A percentile compares a stretch with the other conserved stretches of the same genome.
Evolutionary conservation across 2,888 invertebrate genomes (phyloP).

Genomic region (Luffia ferchaultella): DNA sequence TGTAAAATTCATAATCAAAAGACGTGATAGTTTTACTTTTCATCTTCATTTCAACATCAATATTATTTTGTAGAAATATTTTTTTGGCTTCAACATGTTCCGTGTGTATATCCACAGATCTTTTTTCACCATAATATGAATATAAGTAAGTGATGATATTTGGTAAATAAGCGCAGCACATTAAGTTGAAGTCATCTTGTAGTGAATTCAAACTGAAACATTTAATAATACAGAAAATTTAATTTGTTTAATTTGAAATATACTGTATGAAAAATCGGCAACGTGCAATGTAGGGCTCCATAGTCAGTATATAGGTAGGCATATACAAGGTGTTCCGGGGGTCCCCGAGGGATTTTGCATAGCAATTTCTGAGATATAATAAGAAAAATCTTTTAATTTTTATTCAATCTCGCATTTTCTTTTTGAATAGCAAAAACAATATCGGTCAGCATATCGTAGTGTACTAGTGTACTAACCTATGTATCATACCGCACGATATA

Average conservation of each 20-base stretch:
- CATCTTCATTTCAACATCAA: not conserved
- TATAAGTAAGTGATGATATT: not conserved
- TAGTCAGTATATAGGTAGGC: no score
- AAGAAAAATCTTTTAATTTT: not conserved
- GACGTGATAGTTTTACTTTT: not conserved
- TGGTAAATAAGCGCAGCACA: not conserved
- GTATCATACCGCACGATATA: no score
- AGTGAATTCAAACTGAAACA: not conserved
- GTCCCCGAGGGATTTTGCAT: no score
- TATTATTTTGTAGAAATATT: not conserved
- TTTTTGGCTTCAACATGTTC: not conserved
- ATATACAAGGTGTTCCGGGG: no score
- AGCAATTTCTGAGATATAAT: not conserved
- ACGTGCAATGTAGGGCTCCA: no score
- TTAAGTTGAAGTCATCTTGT: not conserved
- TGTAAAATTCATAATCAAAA: not conserved
- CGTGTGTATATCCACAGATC: not conserved
- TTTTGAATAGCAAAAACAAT: not conserved
- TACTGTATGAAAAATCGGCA: no score
- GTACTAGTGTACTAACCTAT: not conserved
- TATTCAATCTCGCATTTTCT: not conserved
- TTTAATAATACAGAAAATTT: no score
- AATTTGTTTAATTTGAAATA: no score
- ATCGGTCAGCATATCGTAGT: not conserved
- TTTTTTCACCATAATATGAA: not conserved